These are phyloP conservation scores for Rhopalosiphum nymphaeae DNA, from an alignment of 2,888 invertebrate genomes.

Conservation along the genomic window DNA sequence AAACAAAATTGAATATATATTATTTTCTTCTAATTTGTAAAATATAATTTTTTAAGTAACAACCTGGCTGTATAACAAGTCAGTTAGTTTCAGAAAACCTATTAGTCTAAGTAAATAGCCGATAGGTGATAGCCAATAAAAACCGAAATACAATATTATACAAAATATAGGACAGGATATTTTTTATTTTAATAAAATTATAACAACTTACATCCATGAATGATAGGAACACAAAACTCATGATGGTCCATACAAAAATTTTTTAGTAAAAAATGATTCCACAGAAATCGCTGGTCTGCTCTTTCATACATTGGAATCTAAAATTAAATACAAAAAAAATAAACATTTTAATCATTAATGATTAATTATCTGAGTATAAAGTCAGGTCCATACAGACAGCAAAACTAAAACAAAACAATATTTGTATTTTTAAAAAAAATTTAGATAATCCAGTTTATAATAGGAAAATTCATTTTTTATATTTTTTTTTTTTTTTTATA, in stretches of 20 bases:
- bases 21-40: background rate
- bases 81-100: background rate
- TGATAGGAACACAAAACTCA: conserved; percentile 87
- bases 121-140: background rate
- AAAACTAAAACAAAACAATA: background rate
- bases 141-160: background rate
- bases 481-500: background rate
- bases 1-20: background rate
- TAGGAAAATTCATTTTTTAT: background rate
- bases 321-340: conserved; percentile 66
- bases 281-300: conserved; percentile 90
- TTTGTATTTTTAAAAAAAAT: background rate
- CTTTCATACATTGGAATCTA: conserved; percentile 82
- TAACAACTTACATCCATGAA: conserved; percentile 82
- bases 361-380: background rate
- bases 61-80: background rate
- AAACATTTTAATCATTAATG: background rate
- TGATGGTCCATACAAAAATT: conserved; percentile 79
- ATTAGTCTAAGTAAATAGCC: background rate
- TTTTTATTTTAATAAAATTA: background rate
- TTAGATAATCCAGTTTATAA: background rate
- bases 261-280: conserved; percentile 88
- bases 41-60: background rate
- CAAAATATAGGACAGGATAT: background rate
- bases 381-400: background rate